Percentiles rank a stretch among this genome's conserved stretches.
Conservation (phyloP, 1,140 invertebrate genomes). For the Drosophila aff. region DNA sequence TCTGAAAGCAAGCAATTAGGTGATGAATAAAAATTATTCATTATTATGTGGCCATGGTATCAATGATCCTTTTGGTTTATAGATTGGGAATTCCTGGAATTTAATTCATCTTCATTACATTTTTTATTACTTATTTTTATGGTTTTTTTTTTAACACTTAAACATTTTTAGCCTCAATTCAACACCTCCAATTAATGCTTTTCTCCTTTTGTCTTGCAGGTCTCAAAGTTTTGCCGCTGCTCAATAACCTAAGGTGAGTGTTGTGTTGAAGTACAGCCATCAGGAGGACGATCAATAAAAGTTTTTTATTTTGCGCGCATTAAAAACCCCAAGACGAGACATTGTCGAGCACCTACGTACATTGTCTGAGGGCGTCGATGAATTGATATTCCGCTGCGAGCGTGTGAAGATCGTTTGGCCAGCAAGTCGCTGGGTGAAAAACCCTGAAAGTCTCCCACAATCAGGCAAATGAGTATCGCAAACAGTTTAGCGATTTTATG, state of each 20-base stretch:
- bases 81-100: conserved; percentile 1
- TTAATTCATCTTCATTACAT: background rate
- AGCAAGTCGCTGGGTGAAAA: conserved; percentile 57
- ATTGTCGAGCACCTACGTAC: conserved; percentile 52
- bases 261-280: conserved; percentile 57
- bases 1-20: background rate
- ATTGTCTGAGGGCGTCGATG: conserved; percentile 26
- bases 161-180: background rate
- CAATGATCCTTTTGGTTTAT: background rate
- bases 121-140: background rate
- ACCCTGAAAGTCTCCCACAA: conserved; percentile 78
- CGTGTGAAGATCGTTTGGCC: conserved; percentile 52
- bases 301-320: background rate
- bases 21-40: background rate
- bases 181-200: conserved; percentile 23
- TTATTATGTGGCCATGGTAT: background rate
- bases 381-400: conserved; percentile 29
- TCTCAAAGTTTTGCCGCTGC: conserved; percentile 91
- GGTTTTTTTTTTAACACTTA: background rate
- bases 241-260: conserved; percentile 92
- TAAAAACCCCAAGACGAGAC: conserved; percentile 40
- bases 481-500: conserved; percentile 73
- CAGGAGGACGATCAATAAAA: conserved; percentile 30
- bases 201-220: conserved; percentile 87
- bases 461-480: conserved; percentile 70